These are phyloP conservation scores for Odontamblyopus lacepedii DNA, from an alignment of 2,797 vertebrate genomes.

Conservation along the genomic window DNA sequence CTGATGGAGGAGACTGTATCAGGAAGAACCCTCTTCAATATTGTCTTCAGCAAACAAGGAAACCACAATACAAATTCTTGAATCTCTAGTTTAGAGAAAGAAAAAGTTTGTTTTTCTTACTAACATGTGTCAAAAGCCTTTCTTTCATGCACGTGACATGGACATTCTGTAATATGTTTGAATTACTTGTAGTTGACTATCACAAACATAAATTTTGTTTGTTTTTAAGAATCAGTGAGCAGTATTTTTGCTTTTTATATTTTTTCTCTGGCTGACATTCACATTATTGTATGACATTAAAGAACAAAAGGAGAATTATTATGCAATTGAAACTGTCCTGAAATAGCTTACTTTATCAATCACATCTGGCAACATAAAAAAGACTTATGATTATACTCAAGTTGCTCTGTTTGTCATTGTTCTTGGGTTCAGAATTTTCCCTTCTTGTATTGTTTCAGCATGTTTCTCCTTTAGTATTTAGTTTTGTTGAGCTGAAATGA, in stretches of 20 bases:
- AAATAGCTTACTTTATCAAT: slow-evolving; percentile 53
- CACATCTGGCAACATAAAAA: slow-evolving; percentile 50
- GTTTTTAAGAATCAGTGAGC: slow-evolving; percentile 19
- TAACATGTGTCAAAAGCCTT: too few species aligned
- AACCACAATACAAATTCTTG: too few species aligned
- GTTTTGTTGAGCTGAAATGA: slow-evolving; percentile 30
- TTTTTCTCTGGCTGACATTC: slow-evolving; percentile 1
- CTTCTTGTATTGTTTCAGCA: slow-evolving; percentile 9
- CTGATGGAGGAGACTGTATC: too few species aligned
- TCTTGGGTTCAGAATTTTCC: slow-evolving; percentile 26
- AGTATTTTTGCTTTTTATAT: slow-evolving; percentile 49
- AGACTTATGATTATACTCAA: slow-evolving; percentile 44
- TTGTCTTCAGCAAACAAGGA: too few species aligned
- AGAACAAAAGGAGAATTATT: slow-evolving; percentile 35
- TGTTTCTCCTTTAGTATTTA: slow-evolving; percentile 21
- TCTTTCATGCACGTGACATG: too few species aligned
- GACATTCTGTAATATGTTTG: too few species aligned
- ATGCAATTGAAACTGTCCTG: slow-evolving; percentile 46
- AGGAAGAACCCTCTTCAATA: too few species aligned
- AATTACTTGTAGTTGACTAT: neutral
- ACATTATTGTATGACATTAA: slow-evolving; percentile 67
- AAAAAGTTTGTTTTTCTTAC: too few species aligned
- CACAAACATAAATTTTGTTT: neutral
- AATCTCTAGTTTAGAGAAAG: too few species aligned
- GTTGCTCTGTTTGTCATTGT: slow-evolving; percentile 31